Evolutionary conservation across 2,113 vertebrate genomes (phyloP).

Genomic region (Microtus oregoni): DNA sequence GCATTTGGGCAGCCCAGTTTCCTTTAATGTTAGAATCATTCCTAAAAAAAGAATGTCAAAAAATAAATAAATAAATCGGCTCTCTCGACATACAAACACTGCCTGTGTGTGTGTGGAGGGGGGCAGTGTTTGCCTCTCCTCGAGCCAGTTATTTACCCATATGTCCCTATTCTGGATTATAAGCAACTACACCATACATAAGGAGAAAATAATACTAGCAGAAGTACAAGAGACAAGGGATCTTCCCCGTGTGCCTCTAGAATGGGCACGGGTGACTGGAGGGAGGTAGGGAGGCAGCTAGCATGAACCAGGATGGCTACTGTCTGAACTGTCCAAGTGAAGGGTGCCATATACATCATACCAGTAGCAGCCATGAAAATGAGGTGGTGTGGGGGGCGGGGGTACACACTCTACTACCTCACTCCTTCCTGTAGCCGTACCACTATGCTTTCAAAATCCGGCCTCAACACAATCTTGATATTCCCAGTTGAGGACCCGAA

Average conservation of each 20-base stretch:
- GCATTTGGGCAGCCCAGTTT: slow-evolving; percentile 92
- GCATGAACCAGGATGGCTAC: neutral
- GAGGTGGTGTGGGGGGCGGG: too few relatives aligned
- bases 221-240: neutral
- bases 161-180: neutral
- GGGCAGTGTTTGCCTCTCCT: neutral
- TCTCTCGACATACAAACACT: neutral
- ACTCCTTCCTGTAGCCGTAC: neutral
- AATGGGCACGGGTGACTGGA: neutral
- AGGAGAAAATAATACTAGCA: neutral
- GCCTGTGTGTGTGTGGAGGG: too few relatives aligned
- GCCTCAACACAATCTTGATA: neutral
- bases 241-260: neutral
- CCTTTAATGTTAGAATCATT: slow-evolving; percentile 95
- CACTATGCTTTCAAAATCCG: neutral
- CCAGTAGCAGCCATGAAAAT: neutral
- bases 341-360: neutral
- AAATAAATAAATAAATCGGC: neutral
- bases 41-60: slow-evolving; percentile 83
- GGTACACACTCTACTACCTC: too few relatives aligned
- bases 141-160: neutral
- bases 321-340: too few relatives aligned
- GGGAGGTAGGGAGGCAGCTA: neutral
- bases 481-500: neutral
- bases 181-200: neutral